A percentile compares a stretch with the other conserved stretches of the same genome.
Conservation (phyloP, 2,888 invertebrate genomes). For the Drosophila kanekoi region DNA sequence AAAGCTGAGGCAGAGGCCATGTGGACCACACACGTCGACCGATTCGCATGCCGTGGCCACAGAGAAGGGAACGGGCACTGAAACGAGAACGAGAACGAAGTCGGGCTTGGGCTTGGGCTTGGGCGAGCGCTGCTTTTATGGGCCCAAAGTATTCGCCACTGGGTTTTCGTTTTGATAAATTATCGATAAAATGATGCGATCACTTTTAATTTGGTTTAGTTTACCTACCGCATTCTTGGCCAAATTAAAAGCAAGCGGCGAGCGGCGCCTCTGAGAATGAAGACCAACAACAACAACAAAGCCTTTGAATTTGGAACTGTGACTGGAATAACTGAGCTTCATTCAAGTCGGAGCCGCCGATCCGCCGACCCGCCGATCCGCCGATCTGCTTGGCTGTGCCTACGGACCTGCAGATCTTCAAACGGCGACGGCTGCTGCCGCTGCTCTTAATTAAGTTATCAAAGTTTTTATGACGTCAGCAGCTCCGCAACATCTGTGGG, state of each 20-base stretch:
- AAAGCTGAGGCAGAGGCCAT: constrained; percentile 33
- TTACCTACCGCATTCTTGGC: constrained; percentile 81
- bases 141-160: constrained; percentile 73
- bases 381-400: not conserved
- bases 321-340: constrained; percentile 30
- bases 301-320: constrained; percentile 33
- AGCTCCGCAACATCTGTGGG: constrained; percentile 14
- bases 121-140: constrained; percentile 54
- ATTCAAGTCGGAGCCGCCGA: constrained; percentile 33
- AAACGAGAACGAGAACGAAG: not conserved
- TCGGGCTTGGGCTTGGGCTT: not conserved
- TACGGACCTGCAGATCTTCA: constrained; percentile 9
- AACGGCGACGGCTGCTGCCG: constrained; percentile 10
- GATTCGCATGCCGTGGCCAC: constrained; percentile 61
- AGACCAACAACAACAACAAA: not conserved
- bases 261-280: not conserved
- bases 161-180: constrained; percentile 79
- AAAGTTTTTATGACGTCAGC: constrained; percentile 78
- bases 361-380: constrained; percentile 6
- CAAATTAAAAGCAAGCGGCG: constrained; percentile 50
- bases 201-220: constrained; percentile 78
- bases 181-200: constrained; percentile 81
- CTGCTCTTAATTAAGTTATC: constrained; percentile 76
- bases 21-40: constrained; percentile 75
- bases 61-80: not conserved